phyloP scores from a whole-genome alignment of 2,888 invertebrate species.

The Watsonalla cultraria region DNA sequence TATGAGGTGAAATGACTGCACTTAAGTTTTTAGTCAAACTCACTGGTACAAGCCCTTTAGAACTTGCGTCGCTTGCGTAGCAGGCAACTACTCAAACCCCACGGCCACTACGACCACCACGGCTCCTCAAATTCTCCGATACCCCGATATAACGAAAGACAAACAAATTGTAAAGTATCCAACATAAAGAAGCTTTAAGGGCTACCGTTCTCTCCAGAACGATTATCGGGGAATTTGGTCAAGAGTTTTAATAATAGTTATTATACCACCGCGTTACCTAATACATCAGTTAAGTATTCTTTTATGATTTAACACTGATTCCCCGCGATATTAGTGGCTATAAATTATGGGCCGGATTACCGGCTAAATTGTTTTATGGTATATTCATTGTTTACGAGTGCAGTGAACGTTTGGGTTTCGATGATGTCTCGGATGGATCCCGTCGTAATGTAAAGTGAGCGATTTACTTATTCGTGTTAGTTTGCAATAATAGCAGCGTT shows the following conservation, averaged over 20 bases:
- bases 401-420: conserved; percentile 9
- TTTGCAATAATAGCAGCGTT: conserved; percentile 46
- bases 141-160: neutral
- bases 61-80: too few relatives aligned
- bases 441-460: conserved; percentile 38
- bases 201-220: conserved; percentile 34
- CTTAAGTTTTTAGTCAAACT: too few relatives aligned
- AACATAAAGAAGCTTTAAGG: conserved; percentile 22
- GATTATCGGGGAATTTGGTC: conserved; percentile 65
- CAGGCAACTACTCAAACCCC: too few relatives aligned
- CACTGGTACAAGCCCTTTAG: too few relatives aligned
- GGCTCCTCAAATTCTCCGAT: too few relatives aligned
- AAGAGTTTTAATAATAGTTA: conserved; percentile 73
- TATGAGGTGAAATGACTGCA: too few relatives aligned
- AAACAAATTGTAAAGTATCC: neutral
- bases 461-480: conserved; percentile 61
- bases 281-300: conserved; percentile 66
- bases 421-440: conserved; percentile 17
- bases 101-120: too few relatives aligned
- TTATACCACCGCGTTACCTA: conserved; percentile 67
- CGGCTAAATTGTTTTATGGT: conserved; percentile 71
- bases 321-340: conserved; percentile 60
- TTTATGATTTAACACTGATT: conserved; percentile 75
- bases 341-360: conserved; percentile 66
- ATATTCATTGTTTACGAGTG: conserved; percentile 50